Evolutionary conservation across 2,113 vertebrate genomes (phyloP), one percentile per base, ranked within the genome.

Genomic region (Colius striatus): DNA sequence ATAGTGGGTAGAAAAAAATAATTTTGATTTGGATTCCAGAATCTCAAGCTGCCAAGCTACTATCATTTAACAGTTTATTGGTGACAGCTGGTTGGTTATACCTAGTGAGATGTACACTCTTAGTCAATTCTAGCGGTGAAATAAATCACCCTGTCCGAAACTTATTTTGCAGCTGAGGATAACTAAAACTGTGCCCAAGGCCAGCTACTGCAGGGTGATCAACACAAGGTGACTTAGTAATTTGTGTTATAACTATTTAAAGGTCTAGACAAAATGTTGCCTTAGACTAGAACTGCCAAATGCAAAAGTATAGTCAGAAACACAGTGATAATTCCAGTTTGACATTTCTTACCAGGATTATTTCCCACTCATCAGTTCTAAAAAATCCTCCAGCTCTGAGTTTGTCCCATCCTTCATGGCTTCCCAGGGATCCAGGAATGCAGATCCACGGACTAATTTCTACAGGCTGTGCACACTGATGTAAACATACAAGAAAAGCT

Each of bases 291-390:
- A 85, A 55, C 48, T 43, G 43, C 18, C 23, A 89, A 71, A 62
- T 36, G 51, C n/a, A 57, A 14, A 68, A 41, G 54, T 81, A 73
- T 77, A 62, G 29, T 89, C 54, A 67, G 30, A 83, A 66, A 74
- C 43, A 66, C 17, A 86, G 73, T 23, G 45, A 81, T 30, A 71
- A 41, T 14, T 67, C 43, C 68, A 81, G 78, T 91, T 83, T 45
- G 45, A 84, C 29, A 11, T 50, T 81, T 86, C 90, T 96, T 92
- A 92, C 86, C 88, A 77, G 76, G 68, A 6, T 36, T 88, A 65
- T 61, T 85, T 92, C 89, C 87, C 74, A 95, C 82, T 87, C 71
- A 84, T 72, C 75, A 76, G 34, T 50, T 66, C 90, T 94, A 90
- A 93, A 84, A 95, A 88, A 71, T 84, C 76, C 72, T 63, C 43